Evolutionary conservation across 2,113 vertebrate genomes (phyloP).

Genomic region (Pelodiscus sinensis): DNA sequence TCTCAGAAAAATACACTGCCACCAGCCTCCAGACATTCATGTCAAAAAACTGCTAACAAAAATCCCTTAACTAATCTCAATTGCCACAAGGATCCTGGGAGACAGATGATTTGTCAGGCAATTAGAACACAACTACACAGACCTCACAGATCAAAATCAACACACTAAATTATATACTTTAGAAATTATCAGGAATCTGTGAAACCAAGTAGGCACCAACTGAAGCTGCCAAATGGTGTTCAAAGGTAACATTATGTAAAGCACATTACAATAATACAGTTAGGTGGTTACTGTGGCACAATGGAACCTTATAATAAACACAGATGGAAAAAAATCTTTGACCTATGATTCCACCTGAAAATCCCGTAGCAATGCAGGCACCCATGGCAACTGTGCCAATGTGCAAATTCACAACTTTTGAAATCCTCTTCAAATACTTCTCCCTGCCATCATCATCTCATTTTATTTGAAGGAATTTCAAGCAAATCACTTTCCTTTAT

Average conservation of each 20-base stretch:
- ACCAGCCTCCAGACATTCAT: neutral
- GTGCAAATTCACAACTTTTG: neutral
- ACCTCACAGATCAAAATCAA: neutral
- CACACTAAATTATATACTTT: neutral
- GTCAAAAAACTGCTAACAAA: neutral
- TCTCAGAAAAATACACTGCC: neutral
- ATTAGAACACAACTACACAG: neutral
- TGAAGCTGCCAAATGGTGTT: neutral
- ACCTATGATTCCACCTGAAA: neutral
- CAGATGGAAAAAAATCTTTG: neutral
- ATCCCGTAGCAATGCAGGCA: neutral
- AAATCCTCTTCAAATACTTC: neutral
- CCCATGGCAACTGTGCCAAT: neutral
- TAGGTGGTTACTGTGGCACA: neutral
- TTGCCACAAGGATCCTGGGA: neutral
- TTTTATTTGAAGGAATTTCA: neutral
- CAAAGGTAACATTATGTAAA: neutral
- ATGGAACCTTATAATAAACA: neutral
- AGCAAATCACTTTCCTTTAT: neutral
- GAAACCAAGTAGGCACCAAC: neutral
- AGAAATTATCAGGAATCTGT: neutral
- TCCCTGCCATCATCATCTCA: neutral
- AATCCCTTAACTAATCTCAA: neutral
- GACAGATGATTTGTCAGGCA: neutral
- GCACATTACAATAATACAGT: neutral